These are phyloP conservation scores for Notarius lentiginosus DNA, from an alignment of 2,113 vertebrate genomes.

Conservation along the genomic window DNA sequence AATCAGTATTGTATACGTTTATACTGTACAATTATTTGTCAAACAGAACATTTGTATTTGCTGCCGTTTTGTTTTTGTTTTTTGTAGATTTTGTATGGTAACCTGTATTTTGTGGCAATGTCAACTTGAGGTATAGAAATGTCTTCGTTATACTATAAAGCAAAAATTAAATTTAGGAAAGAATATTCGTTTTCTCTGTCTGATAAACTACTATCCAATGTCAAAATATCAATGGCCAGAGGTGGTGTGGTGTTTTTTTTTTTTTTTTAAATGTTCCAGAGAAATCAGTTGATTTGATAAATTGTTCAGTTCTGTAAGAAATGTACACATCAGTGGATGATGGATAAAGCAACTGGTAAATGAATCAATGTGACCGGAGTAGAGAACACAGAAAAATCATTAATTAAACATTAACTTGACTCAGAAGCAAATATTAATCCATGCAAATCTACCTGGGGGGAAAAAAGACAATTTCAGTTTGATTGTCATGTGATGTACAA, in stretches of 20 bases:
- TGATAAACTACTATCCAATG: background rate
- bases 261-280: background rate
- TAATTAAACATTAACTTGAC: background rate
- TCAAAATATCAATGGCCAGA: background rate
- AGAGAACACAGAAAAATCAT: background rate
- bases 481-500: background rate
- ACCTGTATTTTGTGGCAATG: constrained; percentile 73
- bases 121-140: constrained; percentile 67
- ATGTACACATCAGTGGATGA: background rate
- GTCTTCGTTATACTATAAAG: constrained; percentile 65
- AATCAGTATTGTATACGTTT: constrained; percentile 78
- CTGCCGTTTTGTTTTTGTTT: constrained; percentile 59
- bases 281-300: background rate
- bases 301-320: background rate
- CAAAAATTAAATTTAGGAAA: constrained; percentile 69
- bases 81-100: constrained; percentile 80
- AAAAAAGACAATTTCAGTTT: background rate
- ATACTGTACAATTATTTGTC: constrained; percentile 75
- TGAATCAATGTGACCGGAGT: background rate
- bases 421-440: background rate
- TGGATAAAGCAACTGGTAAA: background rate
- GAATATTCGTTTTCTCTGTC: background rate
- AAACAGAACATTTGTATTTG: constrained; percentile 77
- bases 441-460: background rate
- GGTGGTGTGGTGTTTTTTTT: background rate